A percentile compares a stretch with the other conserved stretches of the same genome.
Conservation (phyloP, 1,140 invertebrate genomes). For the honey bee (Apis mellifera) region DNA sequence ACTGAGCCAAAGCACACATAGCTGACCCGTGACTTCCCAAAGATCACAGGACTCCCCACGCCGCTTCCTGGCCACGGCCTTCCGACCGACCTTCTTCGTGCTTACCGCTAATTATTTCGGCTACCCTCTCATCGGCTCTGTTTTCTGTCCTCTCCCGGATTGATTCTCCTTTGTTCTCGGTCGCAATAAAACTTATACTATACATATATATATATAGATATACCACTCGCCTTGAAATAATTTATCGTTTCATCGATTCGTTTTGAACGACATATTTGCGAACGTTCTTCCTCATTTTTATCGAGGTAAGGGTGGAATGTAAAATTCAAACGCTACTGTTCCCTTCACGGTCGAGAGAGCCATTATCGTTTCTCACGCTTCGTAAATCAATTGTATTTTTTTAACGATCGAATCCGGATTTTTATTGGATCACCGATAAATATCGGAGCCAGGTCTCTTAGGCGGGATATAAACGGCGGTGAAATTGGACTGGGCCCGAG, state of each 20-base stretch:
- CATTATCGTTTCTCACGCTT: background rate
- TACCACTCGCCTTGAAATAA: background rate
- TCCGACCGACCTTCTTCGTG: slow-evolving; percentile 73
- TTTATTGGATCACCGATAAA: slow-evolving; percentile 77
- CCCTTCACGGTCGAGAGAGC: background rate
- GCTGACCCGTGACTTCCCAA: slow-evolving; percentile 69
- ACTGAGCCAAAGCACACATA: slow-evolving; percentile 71
- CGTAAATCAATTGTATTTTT: slow-evolving; percentile 45
- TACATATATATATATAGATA: background rate
- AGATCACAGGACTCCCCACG: slow-evolving; percentile 72
- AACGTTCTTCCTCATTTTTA: background rate
- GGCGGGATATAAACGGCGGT: slow-evolving; percentile 69
- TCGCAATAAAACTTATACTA: background rate
- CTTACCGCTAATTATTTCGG: slow-evolving; percentile 69
- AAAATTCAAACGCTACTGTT: slow-evolving; percentile 33
- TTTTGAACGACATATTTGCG: background rate
- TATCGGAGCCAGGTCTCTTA: slow-evolving; percentile 61
- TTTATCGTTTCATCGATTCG: background rate
- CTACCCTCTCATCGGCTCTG: slow-evolving; percentile 58
- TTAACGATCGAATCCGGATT: slow-evolving; percentile 71
- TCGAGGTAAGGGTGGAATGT: background rate
- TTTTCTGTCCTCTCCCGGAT: slow-evolving; percentile 50
- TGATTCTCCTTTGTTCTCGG: slow-evolving; percentile 56
- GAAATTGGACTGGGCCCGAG: slow-evolving; percentile 68
- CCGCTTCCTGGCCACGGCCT: slow-evolving; percentile 76